Evolutionary conservation across 2,888 invertebrate genomes (phyloP).

Genomic region (Agonopterix alstromeriana): DNA sequence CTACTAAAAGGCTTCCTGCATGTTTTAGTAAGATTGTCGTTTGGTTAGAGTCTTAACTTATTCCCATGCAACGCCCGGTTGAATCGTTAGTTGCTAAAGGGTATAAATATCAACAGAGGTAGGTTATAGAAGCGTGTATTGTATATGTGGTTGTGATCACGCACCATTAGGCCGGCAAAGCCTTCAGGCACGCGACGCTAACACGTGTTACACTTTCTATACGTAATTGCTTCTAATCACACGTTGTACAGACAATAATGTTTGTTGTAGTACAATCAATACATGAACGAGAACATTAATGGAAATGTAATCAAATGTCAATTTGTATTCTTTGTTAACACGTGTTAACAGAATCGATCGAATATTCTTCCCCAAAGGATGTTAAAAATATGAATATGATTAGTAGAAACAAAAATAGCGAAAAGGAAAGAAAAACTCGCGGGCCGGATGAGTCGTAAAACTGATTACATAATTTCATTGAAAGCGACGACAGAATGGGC

Average conservation of each 20-base stretch:
- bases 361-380: too few species aligned
- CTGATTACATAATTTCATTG: constrained; percentile 69
- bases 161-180: constrained; percentile 62
- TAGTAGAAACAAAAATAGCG: constrained; percentile 10
- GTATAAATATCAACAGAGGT: constrained; percentile 48
- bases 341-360: too few species aligned
- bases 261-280: not conserved
- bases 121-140: constrained; percentile 29
- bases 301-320: constrained; percentile 4
- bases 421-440: constrained; percentile 38
- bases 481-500: constrained; percentile 57
- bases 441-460: constrained; percentile 60
- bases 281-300: constrained; percentile 1
- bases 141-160: constrained; percentile 32
- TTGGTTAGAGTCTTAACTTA: too few species aligned
- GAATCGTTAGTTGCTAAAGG: constrained; percentile 5
- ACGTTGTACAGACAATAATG: constrained; percentile 15
- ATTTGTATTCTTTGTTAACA: not conserved
- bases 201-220: constrained; percentile 67
- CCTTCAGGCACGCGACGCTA: constrained; percentile 56
- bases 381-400: not conserved
- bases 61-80: too few species aligned
- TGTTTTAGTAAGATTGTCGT: too few species aligned
- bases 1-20: too few species aligned
- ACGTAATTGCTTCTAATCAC: constrained; percentile 69